Evolutionary conservation across 2,888 invertebrate species (phyloP), one percentile per base, ranked within the genome.

Genomic region (Tiliacea citrago): DNA sequence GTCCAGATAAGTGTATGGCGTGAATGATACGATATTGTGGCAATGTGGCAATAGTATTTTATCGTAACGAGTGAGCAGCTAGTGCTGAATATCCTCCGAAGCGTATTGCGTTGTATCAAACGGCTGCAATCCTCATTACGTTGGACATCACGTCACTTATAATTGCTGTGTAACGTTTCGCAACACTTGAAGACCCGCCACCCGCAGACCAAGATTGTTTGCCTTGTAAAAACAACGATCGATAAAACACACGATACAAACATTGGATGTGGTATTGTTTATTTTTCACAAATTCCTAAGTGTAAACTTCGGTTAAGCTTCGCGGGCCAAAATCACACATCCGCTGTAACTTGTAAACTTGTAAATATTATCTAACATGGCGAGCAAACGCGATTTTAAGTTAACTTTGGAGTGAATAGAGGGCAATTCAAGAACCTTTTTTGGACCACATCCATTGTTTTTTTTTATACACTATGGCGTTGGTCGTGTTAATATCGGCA

Each of bases 91-190:
- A 60, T 45, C 49, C 66, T 42, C 18, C n/a, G 61, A 72, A 60
- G 45, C 51, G 42, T 63, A 24, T 73, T 73, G 77, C 85, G 79
- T 80, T 76, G 70, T 81, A 73, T 73, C 68, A 65, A 76, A 77
- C 79, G 68, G 29, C 73, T 87, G 89, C 86, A 87, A 89, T 86
- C 84, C 86, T 89, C 89, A 88, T 92, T 90, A 88, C 83, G 79
- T 86, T 88, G 84, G 84, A 86, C 86, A 89, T 89, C 92, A 93
- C 92, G 92, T 91, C 86, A 88, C 84, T 86, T 84, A 88, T 92
- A 91, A 93, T 93, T 91, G 89, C 88, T 87, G 86, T 90, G 88
- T 89, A 91, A 89, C 87, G 88, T 94, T 92, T 93, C 86, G 92
- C 90, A 93, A 94, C 87, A 87, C 82, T 82, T 79, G 77, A 82